Evolutionary conservation across 1,140 invertebrate species (phyloP).

Genomic region (Sminthurides bifidus): DNA sequence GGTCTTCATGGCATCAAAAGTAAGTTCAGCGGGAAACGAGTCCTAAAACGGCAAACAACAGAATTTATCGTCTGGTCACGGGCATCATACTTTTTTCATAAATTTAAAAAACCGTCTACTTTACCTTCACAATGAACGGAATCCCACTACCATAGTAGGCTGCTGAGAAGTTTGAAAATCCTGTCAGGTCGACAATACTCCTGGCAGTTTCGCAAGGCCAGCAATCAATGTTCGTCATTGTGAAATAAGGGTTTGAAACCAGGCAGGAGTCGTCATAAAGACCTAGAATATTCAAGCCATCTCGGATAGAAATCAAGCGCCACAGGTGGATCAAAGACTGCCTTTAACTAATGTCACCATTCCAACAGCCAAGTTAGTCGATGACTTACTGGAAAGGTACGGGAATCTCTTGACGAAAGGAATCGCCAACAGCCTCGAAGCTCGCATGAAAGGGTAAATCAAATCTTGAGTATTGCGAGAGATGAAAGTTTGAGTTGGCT

Average conservation of each 20-base stretch:
- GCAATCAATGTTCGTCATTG: conserved; percentile 57
- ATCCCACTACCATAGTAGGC: conserved; percentile 37
- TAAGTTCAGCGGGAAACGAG: too few relatives aligned
- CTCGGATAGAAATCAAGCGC: background rate
- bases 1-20: too few relatives aligned
- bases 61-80: too few relatives aligned
- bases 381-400: conserved; percentile 45
- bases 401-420: conserved; percentile 49
- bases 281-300: conserved; percentile 6
- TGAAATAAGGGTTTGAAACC: conserved; percentile 60
- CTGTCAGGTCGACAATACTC: conserved; percentile 44
- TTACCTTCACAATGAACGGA: conserved; percentile 38
- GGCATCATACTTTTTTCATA: too few relatives aligned
- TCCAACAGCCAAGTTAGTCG: too few relatives aligned
- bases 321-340: conserved; percentile 18
- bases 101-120: too few relatives aligned
- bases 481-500: conserved; percentile 42
- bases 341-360: too few relatives aligned
- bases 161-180: conserved; percentile 33
- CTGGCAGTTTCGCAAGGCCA: conserved; percentile 57
- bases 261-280: conserved; percentile 67
- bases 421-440: conserved; percentile 48
- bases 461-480: conserved; percentile 52
- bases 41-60: too few relatives aligned
- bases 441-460: conserved; percentile 53